These are phyloP conservation scores for Morbakka virulenta DNA, from an alignment of 30 jellyfish, hydroid and myxozoan genomes.

Conservation along the genomic window DNA sequence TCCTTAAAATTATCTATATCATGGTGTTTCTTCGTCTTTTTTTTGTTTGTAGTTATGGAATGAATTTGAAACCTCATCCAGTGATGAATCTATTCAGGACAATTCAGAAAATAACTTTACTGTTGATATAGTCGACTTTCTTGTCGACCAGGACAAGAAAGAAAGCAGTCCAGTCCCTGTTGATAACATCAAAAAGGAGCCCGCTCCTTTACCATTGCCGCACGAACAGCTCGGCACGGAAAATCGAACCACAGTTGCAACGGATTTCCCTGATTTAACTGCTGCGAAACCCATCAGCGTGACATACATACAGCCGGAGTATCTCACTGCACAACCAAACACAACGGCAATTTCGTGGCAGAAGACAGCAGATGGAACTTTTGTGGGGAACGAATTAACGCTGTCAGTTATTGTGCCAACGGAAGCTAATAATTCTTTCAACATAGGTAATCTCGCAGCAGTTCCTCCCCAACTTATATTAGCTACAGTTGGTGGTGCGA, in stretches of 20 bases:
- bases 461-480: constrained; percentile 96
- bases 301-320: constrained; percentile 63
- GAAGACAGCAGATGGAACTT: constrained; percentile 70
- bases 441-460: constrained; percentile 42
- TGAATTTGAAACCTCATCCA: constrained; percentile 92
- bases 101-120: constrained; percentile 86
- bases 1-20: no score
- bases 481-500: constrained; percentile 62
- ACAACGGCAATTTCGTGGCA: constrained; percentile 19
- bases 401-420: constrained; percentile 72
- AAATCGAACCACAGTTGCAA: constrained; percentile 8
- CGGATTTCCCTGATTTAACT: constrained; percentile 38
- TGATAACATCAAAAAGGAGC: constrained; percentile 21
- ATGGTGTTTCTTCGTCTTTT: no score
- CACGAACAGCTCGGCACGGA: constrained; percentile 17
- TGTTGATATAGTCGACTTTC: constrained; percentile 87
- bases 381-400: constrained; percentile 63
- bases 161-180: constrained; percentile 1
- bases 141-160: constrained; percentile 48
- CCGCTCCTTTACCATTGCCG: constrained; percentile 11
- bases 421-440: constrained; percentile 38
- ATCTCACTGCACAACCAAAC: constrained; percentile 45
- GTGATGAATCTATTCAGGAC: constrained; percentile 92
- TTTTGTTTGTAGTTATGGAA: constrained; percentile 99
- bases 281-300: constrained; percentile 61